These are phyloP conservation scores for Scarus forsteni DNA, from an alignment of 2,797 vertebrate species.

Conservation along the genomic window DNA sequence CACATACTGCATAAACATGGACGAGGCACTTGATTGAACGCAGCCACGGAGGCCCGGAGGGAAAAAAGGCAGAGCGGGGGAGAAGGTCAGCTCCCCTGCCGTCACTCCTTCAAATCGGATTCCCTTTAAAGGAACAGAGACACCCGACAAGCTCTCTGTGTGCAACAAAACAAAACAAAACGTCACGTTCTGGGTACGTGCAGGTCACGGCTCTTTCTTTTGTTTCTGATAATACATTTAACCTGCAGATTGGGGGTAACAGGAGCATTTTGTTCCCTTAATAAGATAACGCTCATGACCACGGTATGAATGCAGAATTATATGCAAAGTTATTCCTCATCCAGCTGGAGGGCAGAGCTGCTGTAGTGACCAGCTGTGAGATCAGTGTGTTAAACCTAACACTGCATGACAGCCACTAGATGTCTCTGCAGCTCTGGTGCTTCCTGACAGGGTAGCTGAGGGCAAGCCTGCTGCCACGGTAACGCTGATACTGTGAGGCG, in stretches of 20 bases:
- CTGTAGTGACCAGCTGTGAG: constrained; percentile 30
- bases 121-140: constrained; percentile 73
- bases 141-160: constrained; percentile 45
- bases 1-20: constrained; percentile 74
- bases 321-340: constrained; percentile 25
- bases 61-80: constrained; percentile 56
- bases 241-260: constrained; percentile 5
- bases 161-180: constrained; percentile 33
- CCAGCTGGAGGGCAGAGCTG: constrained; percentile 28
- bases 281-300: constrained; percentile 5
- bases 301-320: constrained; percentile 15
- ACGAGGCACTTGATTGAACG: constrained; percentile 75
- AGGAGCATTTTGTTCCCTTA: background rate
- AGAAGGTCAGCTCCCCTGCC: constrained; percentile 71
- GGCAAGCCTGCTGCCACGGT: constrained; percentile 67
- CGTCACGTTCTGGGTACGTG: constrained; percentile 3
- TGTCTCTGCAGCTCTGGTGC: constrained; percentile 66
- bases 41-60: constrained; percentile 62
- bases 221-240: background rate
- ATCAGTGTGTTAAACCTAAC: constrained; percentile 6
- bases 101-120: constrained; percentile 64
- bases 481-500: constrained; percentile 60
- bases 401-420: constrained; percentile 66
- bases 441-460: constrained; percentile 31
- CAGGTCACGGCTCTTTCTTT: constrained; percentile 24